Conservation (phyloP, 2,888 invertebrate species). For the Melolontha melolontha region DNA sequence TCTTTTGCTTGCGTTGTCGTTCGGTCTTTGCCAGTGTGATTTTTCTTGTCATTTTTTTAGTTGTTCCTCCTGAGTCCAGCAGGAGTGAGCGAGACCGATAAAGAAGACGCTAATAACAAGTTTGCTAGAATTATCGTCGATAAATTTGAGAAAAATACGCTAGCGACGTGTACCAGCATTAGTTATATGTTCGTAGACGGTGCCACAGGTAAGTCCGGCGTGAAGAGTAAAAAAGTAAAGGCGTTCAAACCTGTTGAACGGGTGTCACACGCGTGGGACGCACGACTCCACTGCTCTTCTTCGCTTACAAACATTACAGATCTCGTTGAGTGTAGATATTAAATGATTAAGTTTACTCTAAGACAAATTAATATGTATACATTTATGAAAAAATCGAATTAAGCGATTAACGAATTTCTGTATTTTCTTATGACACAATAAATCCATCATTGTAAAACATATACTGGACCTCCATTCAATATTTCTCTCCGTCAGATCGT, state of each 20-base stretch:
- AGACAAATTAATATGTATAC: too few relatives aligned
- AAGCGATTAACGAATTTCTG: too few relatives aligned
- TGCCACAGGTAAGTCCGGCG: constrained; percentile 48
- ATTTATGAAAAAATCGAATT: too few relatives aligned
- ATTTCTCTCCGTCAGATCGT: too few relatives aligned
- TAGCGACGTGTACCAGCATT: constrained; percentile 48
- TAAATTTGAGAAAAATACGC: constrained; percentile 48
- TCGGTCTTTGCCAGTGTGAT: constrained; percentile 27
- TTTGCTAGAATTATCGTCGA: constrained; percentile 45
- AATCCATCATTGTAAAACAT: too few relatives aligned
- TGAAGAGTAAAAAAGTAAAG: constrained; percentile 64
- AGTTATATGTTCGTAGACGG: constrained; percentile 23
- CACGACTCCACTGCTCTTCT: constrained; percentile 55
- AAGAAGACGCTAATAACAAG: constrained; percentile 44
- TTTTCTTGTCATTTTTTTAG: constrained; percentile 32
- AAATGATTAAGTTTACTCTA: too few relatives aligned
- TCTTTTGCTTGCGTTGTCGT: constrained; percentile 20
- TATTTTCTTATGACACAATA: too few relatives aligned
- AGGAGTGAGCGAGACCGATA: constrained; percentile 24
- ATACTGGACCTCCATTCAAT: too few relatives aligned
- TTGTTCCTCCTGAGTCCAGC: constrained; percentile 9
- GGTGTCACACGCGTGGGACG: constrained; percentile 66
- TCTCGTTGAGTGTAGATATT: constrained; percentile 27
- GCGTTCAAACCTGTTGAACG: constrained; percentile 67
- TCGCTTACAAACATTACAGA: constrained; percentile 37